A percentile compares a stretch with the other conserved stretches of the same genome.
These are phyloP conservation scores for Heliconius congener DNA, from an alignment of 1,140 invertebrate species.

Conservation along the genomic window DNA sequence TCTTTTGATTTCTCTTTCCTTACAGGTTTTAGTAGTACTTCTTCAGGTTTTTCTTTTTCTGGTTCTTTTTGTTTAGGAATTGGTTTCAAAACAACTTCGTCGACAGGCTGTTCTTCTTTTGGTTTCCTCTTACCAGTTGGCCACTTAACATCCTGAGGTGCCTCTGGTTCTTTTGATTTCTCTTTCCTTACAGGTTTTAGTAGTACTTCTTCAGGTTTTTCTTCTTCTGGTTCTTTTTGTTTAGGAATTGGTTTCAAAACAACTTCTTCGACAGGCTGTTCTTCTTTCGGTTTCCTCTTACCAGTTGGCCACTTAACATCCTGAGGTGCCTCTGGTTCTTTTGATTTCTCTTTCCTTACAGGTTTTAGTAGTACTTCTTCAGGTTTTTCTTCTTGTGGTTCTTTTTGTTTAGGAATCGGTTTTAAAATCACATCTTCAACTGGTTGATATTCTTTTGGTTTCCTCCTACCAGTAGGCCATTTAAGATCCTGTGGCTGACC, in stretches of 20 bases:
- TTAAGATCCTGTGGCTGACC: background rate
- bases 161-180: constrained; percentile 9
- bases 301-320: constrained; percentile 25
- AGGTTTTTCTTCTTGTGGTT: background rate
- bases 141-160: constrained; percentile 18
- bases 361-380: constrained; percentile 42
- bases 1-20: too few species aligned
- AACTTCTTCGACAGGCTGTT: constrained; percentile 21
- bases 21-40: too few species aligned
- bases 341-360: constrained; percentile 8
- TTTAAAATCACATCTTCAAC: constrained; percentile 30
- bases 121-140: constrained; percentile 43
- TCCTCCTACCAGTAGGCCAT: constrained; percentile 41
- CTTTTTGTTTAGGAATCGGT: constrained; percentile 21
- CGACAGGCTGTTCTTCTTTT: constrained; percentile 41
- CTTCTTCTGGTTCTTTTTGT: background rate
- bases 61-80: constrained; percentile 20
- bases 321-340: constrained; percentile 12
- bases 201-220: constrained; percentile 33
- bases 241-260: constrained; percentile 38
- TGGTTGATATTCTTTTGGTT: constrained; percentile 42
- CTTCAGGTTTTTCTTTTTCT: too few species aligned
- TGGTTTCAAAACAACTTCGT: constrained; percentile 34
- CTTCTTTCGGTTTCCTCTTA: constrained; percentile 47
- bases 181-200: constrained; percentile 31